Evolutionary conservation across 1,140 invertebrate species (phyloP), one percentile per base, ranked within the genome.

Genomic region (Potamilus streckersoni): DNA sequence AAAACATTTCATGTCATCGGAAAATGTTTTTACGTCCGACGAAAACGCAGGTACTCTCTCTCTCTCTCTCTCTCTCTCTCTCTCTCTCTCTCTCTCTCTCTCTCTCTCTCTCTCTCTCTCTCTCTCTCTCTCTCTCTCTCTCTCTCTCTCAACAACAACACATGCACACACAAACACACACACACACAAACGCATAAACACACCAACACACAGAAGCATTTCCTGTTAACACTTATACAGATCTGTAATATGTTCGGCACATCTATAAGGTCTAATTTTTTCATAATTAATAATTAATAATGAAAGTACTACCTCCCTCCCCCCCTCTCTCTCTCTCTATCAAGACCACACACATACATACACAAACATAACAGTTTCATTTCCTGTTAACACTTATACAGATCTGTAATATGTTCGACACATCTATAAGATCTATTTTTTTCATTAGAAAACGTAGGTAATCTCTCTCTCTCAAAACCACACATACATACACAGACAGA

Each of bases 1-100:
- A 0, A 95, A 95, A 1, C 96, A 97, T 88, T 97, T 97, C 85
- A 96, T 97, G 95, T 97, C 96, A 5, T 96, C 95, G 63, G 96
- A 97, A 83, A 75, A 75, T 38, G 70, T 58, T 55, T 58, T 23
- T n/a, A 75, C 27, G 23, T 59, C 69, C 31, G 73, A 75, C n/a
- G 59, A 49, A 49, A 59, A 23, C 59, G 49, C 67, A 69, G 62
- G 64, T 27, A 19, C 15, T 64, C 49, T 12, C 56, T 60, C 38
- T 71, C 31, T 23, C 20, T 31, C 31, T 20, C 31, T 31, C 31
- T 13, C 17, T 63, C 20, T 63, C 20, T 15, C 20, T 13, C 31
- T 20, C 20, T 17, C 20, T 31, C 31, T 63, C 17, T 62, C 60
- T 14, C 12, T 63, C 31, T 23, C 31, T 63, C 20, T 23, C 31